Percentiles rank a stretch among this genome's conserved stretches.
Evolutionary conservation across 2,113 vertebrate genomes (phyloP).

Genomic region (Albula goreensis): DNA sequence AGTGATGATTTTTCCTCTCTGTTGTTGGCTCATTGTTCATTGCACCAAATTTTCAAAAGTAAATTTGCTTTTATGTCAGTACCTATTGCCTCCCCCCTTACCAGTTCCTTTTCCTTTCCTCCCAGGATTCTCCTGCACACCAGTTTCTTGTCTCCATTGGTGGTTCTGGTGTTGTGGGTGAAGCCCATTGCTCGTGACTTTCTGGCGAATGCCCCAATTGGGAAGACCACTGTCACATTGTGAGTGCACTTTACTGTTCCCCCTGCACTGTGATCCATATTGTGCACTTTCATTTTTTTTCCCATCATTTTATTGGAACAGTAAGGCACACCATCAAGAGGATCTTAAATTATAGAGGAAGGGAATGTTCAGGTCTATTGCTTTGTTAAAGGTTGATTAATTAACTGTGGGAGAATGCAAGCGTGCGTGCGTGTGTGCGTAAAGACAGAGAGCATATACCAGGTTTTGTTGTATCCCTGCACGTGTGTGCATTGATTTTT

Average conservation of each 20-base stretch:
- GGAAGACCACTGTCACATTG: conserved; percentile 77
- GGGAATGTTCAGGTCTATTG: no score
- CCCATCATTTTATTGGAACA: no score
- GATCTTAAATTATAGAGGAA: no score
- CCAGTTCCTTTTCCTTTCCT: not conserved
- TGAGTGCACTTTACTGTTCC: conserved; percentile 58
- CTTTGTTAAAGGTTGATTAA: no score
- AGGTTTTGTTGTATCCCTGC: no score
- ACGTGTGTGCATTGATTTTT: not conserved
- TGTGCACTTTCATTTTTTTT: no score
- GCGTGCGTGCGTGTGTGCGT: no score
- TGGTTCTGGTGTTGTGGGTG: conserved; percentile 84
- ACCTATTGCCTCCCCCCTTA: not conserved
- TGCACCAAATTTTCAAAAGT: not conserved
- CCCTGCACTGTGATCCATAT: no score
- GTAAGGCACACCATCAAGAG: not conserved
- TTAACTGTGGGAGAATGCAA: no score
- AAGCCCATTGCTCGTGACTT: conserved; percentile 89
- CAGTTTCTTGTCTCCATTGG: conserved; percentile 85
- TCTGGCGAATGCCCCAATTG: conserved; percentile 77
- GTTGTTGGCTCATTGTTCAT: not conserved
- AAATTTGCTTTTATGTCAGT: not conserved
- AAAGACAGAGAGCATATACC: no score
- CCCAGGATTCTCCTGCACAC: conserved; percentile 80
- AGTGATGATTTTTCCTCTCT: not conserved